These are phyloP conservation scores for Caenorhabditis afra DNA, from an alignment of 2,888 invertebrate genomes.

Conservation along the genomic window DNA sequence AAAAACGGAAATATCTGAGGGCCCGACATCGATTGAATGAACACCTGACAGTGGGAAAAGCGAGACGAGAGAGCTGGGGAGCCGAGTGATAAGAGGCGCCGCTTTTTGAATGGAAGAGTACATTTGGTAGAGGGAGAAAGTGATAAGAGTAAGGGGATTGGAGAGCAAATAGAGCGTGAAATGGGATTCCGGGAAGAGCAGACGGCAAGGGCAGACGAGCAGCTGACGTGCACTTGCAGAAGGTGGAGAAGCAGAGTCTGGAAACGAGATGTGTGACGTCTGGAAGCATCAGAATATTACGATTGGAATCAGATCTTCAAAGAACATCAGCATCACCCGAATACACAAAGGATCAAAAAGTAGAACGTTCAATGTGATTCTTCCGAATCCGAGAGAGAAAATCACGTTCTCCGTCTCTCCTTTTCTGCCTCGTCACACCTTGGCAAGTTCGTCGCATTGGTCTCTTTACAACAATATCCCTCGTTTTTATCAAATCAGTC, in stretches of 20 bases:
- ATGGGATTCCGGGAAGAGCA: background rate
- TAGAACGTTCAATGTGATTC: background rate
- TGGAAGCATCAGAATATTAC: background rate
- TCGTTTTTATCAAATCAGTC: slow-evolving; percentile 29
- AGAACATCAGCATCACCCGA: background rate
- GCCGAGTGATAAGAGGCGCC: background rate
- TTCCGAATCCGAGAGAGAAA: background rate
- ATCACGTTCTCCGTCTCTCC: slow-evolving; percentile 3
- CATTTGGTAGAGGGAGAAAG: slow-evolving; percentile 15
- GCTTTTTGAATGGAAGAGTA: slow-evolving; percentile 10
- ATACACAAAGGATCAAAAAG: background rate
- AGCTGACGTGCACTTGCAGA: background rate
- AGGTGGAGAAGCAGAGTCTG: too few relatives aligned
- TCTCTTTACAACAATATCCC: slow-evolving; percentile 37
- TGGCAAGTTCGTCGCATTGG: slow-evolving; percentile 32
- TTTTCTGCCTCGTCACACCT: slow-evolving; percentile 31
- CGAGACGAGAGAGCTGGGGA: background rate
- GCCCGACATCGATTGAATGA: slow-evolving; percentile 37
- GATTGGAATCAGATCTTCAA: background rate
- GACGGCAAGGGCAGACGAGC: slow-evolving; percentile 1
- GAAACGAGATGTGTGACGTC: slow-evolving; percentile 5
- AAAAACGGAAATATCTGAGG: slow-evolving; percentile 30
- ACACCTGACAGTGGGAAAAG: slow-evolving; percentile 39
- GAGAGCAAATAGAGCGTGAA: slow-evolving; percentile 28
- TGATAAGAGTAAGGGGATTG: slow-evolving; percentile 44